These are phyloP conservation scores for Scaptodrosophila latifasciaeformis DNA, from an alignment of 2,888 invertebrate genomes.

Conservation along the genomic window DNA sequence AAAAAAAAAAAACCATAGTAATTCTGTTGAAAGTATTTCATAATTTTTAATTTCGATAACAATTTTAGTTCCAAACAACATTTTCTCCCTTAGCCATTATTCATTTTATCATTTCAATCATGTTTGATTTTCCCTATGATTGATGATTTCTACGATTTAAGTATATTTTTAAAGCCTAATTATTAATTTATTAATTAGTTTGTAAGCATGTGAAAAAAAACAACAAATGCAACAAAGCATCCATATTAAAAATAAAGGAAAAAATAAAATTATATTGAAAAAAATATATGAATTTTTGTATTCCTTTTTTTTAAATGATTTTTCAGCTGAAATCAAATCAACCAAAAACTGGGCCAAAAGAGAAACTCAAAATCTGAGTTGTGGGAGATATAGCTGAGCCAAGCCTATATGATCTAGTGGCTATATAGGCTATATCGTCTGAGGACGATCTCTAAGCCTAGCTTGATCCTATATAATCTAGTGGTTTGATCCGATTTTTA, in stretches of 20 bases:
- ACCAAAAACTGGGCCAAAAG: too few species aligned
- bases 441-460: too few species aligned
- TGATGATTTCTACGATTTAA: constrained; percentile 54
- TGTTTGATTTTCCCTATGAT: constrained; percentile 47
- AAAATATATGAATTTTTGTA: constrained; percentile 11
- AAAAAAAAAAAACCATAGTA: constrained; percentile 12
- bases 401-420: too few species aligned
- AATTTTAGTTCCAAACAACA: constrained; percentile 24
- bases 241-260: constrained; percentile 54
- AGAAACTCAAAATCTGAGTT: too few species aligned
- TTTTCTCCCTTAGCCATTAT: constrained; percentile 30
- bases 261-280: constrained; percentile 53
- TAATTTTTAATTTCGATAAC: not conserved
- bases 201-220: constrained; percentile 47
- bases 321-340: constrained; percentile 8
- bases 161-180: constrained; percentile 60
- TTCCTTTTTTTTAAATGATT: not conserved
- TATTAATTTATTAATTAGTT: constrained; percentile 70
- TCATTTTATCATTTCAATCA: too few species aligned
- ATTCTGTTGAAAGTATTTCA: constrained; percentile 33
- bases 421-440: too few species aligned
- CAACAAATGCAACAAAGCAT: constrained; percentile 42
- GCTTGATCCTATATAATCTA: too few species aligned
- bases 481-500: too few species aligned
- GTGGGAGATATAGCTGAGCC: too few species aligned